Base-by-base conservation (phyloP, 2,888 invertebrate genomes). In the Phlogophora meticulosa region DNA sequence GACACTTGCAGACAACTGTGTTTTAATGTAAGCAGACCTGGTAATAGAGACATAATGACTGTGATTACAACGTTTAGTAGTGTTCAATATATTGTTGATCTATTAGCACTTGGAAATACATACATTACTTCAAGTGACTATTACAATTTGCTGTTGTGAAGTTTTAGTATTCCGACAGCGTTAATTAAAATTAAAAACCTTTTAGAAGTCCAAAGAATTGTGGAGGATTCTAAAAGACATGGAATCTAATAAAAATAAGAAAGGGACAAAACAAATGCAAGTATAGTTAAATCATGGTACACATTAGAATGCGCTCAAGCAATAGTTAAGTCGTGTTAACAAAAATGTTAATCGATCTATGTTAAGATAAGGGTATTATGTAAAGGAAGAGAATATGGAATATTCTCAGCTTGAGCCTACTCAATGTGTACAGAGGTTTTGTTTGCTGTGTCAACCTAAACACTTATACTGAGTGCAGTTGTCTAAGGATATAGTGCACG, bases 401-500 rank as follows among this genome's bases (percentile, higher is more conserved):
- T 48, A 52, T 46, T 59, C 24, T 59, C 13, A 36, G 78, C 66
- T 34, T 80, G 83, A 80, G 73, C 64, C 38, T 42, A 67, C 42
- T 83, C 62, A 55, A 43, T 53, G 69, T 83, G 67, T 66, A 76
- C 42, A 32, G 51, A 57, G 55, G 61, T 34, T 38, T 43, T 74
- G 59, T 71, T 76, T 80, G 46, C 36, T 53, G 51, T 55, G 63
- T 56, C 71, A 55, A 81, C 52, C 43, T 78, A 69, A 72, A 80
- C 63, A 63, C 53, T 63, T 63, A 64, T 13, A 34, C 72, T 49
- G 62, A 68, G 84, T 87, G 86, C 79, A 71, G 69, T 48, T 78
- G 76, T 78, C 75, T 75, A 76, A 81, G 83, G 83, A 83, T 72
- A 81, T 72, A 81, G 88, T 89, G 89, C 87, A 88, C 87, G 76